A percentile compares a stretch with the other conserved stretches of the same genome.
phyloP scores from a whole-genome alignment of 2,888 invertebrate species.

The Cactoblastis cactorum region DNA sequence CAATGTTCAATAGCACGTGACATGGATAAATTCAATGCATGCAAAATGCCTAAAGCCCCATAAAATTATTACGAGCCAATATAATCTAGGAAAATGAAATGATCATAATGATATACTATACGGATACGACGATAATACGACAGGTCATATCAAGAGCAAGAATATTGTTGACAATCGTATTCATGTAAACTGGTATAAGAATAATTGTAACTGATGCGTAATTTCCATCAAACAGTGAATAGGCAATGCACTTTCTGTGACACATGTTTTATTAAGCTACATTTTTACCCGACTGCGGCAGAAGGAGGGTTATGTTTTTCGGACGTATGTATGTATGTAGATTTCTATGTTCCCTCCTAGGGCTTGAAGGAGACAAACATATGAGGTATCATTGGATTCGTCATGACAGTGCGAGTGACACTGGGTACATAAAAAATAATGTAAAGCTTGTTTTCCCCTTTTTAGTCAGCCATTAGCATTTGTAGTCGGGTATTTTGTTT shows the following conservation, averaged over 20 bases:
- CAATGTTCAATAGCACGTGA: not conserved
- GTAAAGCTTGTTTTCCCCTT: too few relatives aligned
- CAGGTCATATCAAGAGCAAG: not conserved
- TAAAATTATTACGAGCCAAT: not conserved
- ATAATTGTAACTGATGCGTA: slow-evolving; percentile 6
- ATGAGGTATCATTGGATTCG: too few relatives aligned
- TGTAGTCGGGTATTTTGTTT: too few relatives aligned
- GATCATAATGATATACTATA: not conserved
- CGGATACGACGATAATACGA: too few relatives aligned
- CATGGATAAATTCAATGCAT: not conserved
- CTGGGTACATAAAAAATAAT: too few relatives aligned
- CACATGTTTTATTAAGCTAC: slow-evolving; percentile 1
- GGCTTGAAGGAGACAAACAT: too few relatives aligned
- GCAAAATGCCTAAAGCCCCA: not conserved
- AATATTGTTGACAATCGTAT: slow-evolving; percentile 20
- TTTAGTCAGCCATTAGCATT: too few relatives aligned
- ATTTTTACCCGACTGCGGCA: not conserved
- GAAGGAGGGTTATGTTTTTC: not conserved
- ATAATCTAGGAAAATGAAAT: not conserved
- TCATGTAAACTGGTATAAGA: slow-evolving; percentile 17
- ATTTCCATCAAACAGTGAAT: slow-evolving; percentile 7
- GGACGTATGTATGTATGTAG: too few relatives aligned
- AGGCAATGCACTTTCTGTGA: slow-evolving; percentile 9
- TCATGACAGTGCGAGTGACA: too few relatives aligned
- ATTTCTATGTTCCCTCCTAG: too few relatives aligned